A percentile compares a stretch with the other conserved stretches of the same genome.
phyloP scores from a whole-genome alignment of 2,113 vertebrate species.

The Lynx canadensis region DNA sequence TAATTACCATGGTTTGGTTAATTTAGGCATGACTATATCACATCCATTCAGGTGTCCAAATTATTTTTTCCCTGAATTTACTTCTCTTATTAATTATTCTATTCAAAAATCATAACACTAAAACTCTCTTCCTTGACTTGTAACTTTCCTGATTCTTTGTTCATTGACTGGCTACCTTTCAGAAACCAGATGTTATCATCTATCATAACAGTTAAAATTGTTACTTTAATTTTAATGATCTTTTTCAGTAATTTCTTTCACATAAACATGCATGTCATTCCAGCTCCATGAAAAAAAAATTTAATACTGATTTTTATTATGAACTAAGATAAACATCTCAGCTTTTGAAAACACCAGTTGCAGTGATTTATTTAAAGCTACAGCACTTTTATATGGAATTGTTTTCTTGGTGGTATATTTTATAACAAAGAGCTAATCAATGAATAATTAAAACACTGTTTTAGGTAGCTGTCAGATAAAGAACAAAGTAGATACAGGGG shows the following conservation, averaged over 20 bases:
- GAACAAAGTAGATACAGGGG: conserved; percentile 16
- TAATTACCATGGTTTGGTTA: neutral
- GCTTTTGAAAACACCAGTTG: neutral
- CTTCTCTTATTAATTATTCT: neutral
- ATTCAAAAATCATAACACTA: neutral
- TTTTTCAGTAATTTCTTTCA: neutral
- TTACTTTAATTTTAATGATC: neutral
- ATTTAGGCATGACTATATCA: neutral
- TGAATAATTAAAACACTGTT: conserved; percentile 67
- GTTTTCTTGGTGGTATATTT: conserved; percentile 47
- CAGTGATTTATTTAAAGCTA: neutral
- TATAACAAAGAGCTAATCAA: conserved; percentile 57
- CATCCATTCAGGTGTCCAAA: neutral
- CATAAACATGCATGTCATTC: neutral
- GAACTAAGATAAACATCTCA: neutral
- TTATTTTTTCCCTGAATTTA: neutral
- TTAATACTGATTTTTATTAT: neutral
- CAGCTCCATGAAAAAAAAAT: neutral
- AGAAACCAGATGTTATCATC: neutral
- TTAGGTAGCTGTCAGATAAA: conserved; percentile 43
- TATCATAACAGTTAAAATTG: neutral
- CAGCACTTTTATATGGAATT: neutral
- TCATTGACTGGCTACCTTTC: neutral
- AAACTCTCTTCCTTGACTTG: neutral
- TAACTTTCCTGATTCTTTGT: neutral